Evolutionary conservation across 2,797 vertebrate species (phyloP).

Genomic region (Bradypodion pumilum): DNA sequence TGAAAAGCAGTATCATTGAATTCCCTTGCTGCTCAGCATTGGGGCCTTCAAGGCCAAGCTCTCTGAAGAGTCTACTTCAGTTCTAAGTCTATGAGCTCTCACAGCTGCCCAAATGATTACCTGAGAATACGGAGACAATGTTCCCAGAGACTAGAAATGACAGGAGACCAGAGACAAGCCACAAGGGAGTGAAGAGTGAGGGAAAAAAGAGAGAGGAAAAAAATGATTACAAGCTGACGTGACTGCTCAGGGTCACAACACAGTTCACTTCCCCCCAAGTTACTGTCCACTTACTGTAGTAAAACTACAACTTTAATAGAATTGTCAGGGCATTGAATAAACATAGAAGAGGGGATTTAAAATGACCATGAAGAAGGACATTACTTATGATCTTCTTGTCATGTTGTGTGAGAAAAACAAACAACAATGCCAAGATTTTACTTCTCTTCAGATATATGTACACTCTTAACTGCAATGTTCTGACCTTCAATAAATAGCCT

Average conservation of each 20-base stretch:
- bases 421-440: not conserved
- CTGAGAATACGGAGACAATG: conserved; percentile 92
- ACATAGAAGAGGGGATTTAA: not conserved
- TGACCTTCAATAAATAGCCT: not conserved
- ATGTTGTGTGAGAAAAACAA: not conserved
- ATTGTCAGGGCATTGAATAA: accelerated
- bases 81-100: not conserved
- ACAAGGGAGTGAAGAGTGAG: conserved; percentile 29
- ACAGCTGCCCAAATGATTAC: conserved; percentile 69
- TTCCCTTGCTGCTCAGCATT: no score
- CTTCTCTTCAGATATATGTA: not conserved
- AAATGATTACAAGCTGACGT: conserved; percentile 26
- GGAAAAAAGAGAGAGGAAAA: conserved; percentile 45
- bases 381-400: not conserved
- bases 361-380: not conserved
- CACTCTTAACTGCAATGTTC: not conserved
- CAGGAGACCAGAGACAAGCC: conserved; percentile 63
- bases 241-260: conserved; percentile 9
- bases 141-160: conserved; percentile 85
- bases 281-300: not conserved
- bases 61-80: not conserved
- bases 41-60: not conserved
- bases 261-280: accelerated
- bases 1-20: not conserved
- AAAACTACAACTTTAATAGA: not conserved